Evolutionary conservation across 2,113 vertebrate genomes (phyloP), one percentile per base, ranked within the genome.

Genomic region (Carassius auratus): DNA sequence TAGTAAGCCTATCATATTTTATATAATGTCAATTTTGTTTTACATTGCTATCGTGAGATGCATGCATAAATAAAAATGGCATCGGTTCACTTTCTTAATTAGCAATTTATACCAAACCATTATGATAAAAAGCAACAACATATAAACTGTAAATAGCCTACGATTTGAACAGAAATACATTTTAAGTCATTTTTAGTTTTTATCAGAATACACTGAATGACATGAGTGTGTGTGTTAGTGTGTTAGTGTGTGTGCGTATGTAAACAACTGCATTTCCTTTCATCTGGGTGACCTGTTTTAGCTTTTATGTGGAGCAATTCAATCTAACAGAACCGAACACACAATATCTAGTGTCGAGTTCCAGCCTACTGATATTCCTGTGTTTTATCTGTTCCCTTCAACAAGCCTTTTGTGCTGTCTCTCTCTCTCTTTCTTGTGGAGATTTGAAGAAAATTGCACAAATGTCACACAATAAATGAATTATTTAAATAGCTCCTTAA

Each of bases 201-300:
- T 55, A 52, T 15, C 61, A 64, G 61, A 26, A 15, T 33, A 5
- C 23, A 30, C 23, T 55, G 48, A 55, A 71, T 50, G 5, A 33
- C 74, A 30, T 0, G 26, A 82, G 66, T 61, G 76, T 84, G 76
- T 81, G 83, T 10, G 57, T 45, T 26, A 26, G 66, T 84, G 79
- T 19, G 76, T 66, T 50, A 81, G 78, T 80, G 77, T 8, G 71
- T 42, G 81, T 71, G 79, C 2, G 1, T 1, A 66, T 82, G 26
- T 33, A 77, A 76, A 86, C 91, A 92, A 92, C 88, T 92, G 91
- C 91, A 92, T 92, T 68, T 90, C 89, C 88, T 91, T 69, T 91
- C 88, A 90, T 92, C 88, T 92, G 88, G 88, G 86, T 90, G 91
- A 92, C 91, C 90, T 91, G 91, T 91, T 91, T 59, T 50, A 61